Conservation (phyloP, 2,797 vertebrate species). For the Cyclopterus lumpus region DNA sequence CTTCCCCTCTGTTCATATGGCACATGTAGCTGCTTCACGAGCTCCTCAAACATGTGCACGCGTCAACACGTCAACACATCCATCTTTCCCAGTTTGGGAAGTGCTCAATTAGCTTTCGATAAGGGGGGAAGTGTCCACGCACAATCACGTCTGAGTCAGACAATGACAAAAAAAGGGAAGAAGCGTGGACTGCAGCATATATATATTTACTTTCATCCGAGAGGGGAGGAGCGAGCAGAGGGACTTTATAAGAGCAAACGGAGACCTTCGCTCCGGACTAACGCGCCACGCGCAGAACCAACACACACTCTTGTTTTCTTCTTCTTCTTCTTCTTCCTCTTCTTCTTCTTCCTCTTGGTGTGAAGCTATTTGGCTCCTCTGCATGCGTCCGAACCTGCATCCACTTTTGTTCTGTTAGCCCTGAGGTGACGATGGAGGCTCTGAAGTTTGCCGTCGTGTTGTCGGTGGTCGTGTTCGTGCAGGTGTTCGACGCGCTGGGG, state of each 20-base stretch:
- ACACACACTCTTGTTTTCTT: not conserved
- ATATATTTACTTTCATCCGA: slow-evolving; percentile 11
- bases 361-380: slow-evolving; percentile 19
- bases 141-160: slow-evolving; percentile 46
- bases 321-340: not conserved
- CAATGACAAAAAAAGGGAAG: not conserved
- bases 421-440: slow-evolving; percentile 65
- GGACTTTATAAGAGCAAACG: slow-evolving; percentile 58
- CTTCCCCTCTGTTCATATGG: not conserved
- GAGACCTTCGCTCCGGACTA: slow-evolving; percentile 20
- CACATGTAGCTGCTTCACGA: slow-evolving; percentile 3
- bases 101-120: slow-evolving; percentile 25
- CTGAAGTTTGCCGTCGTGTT: slow-evolving; percentile 67
- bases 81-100: slow-evolving; percentile 27
- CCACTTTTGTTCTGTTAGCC: not conserved
- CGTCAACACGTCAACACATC: slow-evolving; percentile 2
- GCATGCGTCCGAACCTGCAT: slow-evolving; percentile 25
- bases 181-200: not conserved
- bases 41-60: not conserved
- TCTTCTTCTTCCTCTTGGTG: not conserved
- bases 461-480: slow-evolving; percentile 62
- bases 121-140: slow-evolving; percentile 11
- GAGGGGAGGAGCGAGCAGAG: slow-evolving; percentile 56
- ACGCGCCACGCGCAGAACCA: not conserved
- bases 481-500: slow-evolving; percentile 62